Conservation (phyloP, 2,797 vertebrate genomes). For the Eupleurogrammus muticus region DNA sequence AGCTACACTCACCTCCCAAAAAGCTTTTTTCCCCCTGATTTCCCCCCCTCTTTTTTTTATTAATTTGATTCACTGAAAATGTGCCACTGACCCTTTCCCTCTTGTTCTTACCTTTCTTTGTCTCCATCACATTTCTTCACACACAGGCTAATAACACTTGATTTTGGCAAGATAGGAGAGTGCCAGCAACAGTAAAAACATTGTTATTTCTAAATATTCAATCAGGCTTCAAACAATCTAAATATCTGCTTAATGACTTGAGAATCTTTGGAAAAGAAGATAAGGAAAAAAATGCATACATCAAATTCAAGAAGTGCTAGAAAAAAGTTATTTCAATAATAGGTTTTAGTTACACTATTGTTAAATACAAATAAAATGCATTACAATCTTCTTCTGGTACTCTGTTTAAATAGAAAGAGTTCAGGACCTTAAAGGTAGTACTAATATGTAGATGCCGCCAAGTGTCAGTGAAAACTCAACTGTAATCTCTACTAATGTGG, state of each 20-base stretch:
- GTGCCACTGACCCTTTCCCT: conserved; percentile 43
- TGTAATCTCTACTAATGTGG: conserved; percentile 59
- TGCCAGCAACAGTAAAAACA: conserved; percentile 60
- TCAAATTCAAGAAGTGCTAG: conserved; percentile 2
- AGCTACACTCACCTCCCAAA: conserved; percentile 16
- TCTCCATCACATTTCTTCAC: conserved; percentile 16
- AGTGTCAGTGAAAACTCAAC: conserved; percentile 53
- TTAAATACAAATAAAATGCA: conserved; percentile 36
- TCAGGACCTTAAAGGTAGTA: conserved; percentile 41
- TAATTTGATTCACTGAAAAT: conserved; percentile 50
- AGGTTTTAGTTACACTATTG: conserved; percentile 10
- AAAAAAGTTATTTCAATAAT: conserved; percentile 11
- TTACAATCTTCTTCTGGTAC: conserved; percentile 17
- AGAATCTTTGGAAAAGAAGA: not conserved
- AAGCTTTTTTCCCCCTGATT: not conserved
- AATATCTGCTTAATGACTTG: conserved; percentile 51
- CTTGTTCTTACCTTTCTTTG: conserved; percentile 12
- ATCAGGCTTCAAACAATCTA: conserved; percentile 69
- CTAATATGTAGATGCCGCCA: conserved; percentile 55
- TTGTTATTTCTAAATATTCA: conserved; percentile 72
- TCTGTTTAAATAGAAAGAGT: conserved; percentile 25
- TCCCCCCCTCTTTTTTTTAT: conserved; percentile 23
- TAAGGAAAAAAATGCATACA: conserved; percentile 8
- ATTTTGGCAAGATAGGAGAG: conserved; percentile 51
- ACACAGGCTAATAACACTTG: conserved; percentile 51